Base-by-base conservation (phyloP, 2,113 vertebrate species). In the Cephalopterus ornatus region DNA sequence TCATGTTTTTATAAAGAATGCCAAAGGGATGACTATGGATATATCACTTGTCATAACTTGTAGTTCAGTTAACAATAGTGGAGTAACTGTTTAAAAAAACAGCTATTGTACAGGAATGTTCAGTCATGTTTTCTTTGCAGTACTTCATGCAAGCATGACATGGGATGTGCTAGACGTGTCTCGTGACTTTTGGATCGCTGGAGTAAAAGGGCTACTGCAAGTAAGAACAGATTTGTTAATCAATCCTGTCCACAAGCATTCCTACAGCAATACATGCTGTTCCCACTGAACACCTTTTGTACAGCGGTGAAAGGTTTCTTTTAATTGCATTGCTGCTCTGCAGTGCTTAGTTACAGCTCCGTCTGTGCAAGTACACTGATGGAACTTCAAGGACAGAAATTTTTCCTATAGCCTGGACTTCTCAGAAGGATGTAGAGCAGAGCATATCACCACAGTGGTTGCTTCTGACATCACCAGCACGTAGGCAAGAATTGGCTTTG, bases 1-100 rank as follows among this genome's bases (percentile, higher is more conserved):
- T 89, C 72, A 30, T 97, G 92, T 95, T 97, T 93, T 95, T 86
- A 76, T 73, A 97, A 88, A 59, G 90, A 92, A 96, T 97, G 86
- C 92, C 97, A 89, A 63, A 88, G 82, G 85, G 91, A 92, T 97
- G 93, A 96, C 91, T 94, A 24, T 58, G 73, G 82, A 52, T 94
- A 15, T 56, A 88, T 92, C 72, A 73, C 87, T 95, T 97, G 97
- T 97, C 95, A 94, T 93, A 95, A 95, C 94, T 96, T 88, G 86
- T 86, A 90, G 83, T 67, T 72, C 92, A 79, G 81, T 88, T 93
- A 86, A 97, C 94, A 96, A 97, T 96, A 50, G 83, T 87, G 84
- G 72, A 92, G 81, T 96, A 95, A 92, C 87, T 91, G 86, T 95
- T 97, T 85, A 85, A 95, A 92, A 96, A 92, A 96, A 81, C 97